Evolutionary conservation across 2,888 invertebrate genomes (phyloP).

Genomic region (Drosophila mayaguana): DNA sequence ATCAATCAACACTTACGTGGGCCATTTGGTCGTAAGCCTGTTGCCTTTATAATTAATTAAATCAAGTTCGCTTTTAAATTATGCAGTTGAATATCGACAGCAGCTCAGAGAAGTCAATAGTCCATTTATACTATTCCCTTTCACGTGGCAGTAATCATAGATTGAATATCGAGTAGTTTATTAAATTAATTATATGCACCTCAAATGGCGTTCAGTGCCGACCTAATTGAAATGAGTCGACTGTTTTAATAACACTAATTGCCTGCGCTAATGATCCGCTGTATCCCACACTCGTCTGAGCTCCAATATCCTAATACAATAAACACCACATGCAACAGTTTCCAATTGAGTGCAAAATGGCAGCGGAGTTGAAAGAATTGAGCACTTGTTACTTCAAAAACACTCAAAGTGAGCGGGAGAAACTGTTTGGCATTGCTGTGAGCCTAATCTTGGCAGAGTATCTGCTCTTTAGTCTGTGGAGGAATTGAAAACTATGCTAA

Average conservation of each 20-base stretch:
- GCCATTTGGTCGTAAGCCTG: background rate
- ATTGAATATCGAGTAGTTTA: background rate
- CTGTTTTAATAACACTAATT: conserved; percentile 44
- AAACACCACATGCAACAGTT: conserved; percentile 1
- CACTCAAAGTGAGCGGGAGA: background rate
- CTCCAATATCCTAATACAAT: background rate
- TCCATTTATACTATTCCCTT: background rate
- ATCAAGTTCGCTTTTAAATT: background rate
- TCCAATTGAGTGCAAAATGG: conserved; percentile 2
- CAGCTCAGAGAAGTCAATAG: background rate
- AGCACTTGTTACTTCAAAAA: background rate
- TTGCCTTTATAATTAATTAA: background rate
- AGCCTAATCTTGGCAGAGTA: background rate
- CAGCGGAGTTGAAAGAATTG: background rate
- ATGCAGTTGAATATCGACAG: background rate
- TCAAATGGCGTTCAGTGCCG: background rate
- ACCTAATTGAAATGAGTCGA: conserved; percentile 7
- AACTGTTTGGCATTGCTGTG: background rate
- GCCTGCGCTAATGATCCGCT: conserved; percentile 19
- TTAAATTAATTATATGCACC: conserved; percentile 1
- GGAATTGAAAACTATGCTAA: background rate
- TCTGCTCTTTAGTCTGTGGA: background rate
- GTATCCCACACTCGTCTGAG: background rate
- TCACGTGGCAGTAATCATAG: background rate
- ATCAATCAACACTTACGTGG: background rate